Evolutionary conservation across 1,140 invertebrate genomes (phyloP).

Genomic region (Sycophila sp.): DNA sequence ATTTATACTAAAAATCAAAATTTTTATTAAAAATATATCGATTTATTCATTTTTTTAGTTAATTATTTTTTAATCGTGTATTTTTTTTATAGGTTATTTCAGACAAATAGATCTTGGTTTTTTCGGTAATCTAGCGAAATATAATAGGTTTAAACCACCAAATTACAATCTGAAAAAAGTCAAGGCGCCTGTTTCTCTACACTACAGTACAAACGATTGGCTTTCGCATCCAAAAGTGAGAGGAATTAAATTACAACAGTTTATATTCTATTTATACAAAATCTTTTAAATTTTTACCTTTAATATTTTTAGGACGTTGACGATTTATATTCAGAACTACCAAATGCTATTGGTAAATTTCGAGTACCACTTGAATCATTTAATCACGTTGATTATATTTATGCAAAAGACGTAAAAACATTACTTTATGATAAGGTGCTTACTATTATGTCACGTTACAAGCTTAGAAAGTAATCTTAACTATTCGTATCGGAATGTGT

Average conservation of each 20-base stretch:
- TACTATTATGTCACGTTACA: slow-evolving; percentile 59
- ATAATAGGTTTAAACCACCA: slow-evolving; percentile 67
- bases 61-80: too few relatives aligned
- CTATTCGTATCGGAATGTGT: too few relatives aligned
- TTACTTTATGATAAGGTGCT: slow-evolving; percentile 71
- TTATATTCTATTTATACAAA: not conserved
- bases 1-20: too few relatives aligned
- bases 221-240: slow-evolving; percentile 61
- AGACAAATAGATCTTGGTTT: slow-evolving; percentile 65
- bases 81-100: slow-evolving; percentile 43
- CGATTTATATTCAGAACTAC: slow-evolving; percentile 59
- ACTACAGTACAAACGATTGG: slow-evolving; percentile 71
- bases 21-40: too few relatives aligned
- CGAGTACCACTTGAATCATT: slow-evolving; percentile 69
- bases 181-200: slow-evolving; percentile 69
- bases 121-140: slow-evolving; percentile 65
- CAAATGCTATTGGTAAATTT: slow-evolving; percentile 67
- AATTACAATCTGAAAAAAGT: slow-evolving; percentile 69
- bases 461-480: slow-evolving; percentile 24
- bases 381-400: slow-evolving; percentile 76
- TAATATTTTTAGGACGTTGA: slow-evolving; percentile 53
- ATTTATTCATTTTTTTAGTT: too few relatives aligned
- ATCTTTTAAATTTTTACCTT: slow-evolving; percentile 1
- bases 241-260: not conserved
- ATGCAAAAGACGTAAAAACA: slow-evolving; percentile 70